Evolutionary conservation across 2,113 vertebrate genomes (phyloP).

Genomic region (Bungarus multicinctus): DNA sequence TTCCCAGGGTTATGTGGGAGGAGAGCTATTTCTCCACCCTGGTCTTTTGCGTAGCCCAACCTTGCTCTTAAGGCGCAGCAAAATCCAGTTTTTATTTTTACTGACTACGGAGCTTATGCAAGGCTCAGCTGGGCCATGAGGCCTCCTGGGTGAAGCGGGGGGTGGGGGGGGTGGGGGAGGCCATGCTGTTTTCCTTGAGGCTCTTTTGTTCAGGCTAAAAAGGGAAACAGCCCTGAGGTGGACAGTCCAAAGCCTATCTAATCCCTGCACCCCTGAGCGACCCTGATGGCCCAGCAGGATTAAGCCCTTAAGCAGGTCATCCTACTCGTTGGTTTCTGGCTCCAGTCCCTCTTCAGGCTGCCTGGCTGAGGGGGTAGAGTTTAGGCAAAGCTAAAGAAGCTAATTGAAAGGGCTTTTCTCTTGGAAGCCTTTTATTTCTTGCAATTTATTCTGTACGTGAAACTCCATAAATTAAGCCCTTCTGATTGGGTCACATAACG

Average conservation of each 20-base stretch:
- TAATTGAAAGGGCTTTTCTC: neutral
- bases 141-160: neutral
- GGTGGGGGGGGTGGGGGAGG: neutral
- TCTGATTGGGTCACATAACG: neutral
- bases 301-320: neutral
- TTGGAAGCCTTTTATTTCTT: neutral
- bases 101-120: neutral
- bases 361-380: no score
- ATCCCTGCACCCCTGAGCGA: neutral
- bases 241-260: neutral
- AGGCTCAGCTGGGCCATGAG: neutral
- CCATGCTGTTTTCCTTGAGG: neutral
- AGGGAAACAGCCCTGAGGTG: neutral
- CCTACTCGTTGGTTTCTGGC: accelerated
- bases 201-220: neutral
- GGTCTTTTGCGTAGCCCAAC: neutral
- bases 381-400: neutral
- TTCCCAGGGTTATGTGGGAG: neutral
- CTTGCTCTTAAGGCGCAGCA: neutral
- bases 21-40: neutral
- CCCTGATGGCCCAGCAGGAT: neutral
- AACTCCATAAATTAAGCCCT: neutral
- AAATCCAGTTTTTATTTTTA: neutral
- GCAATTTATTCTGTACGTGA: neutral
- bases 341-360: neutral